Evolutionary conservation across 2,797 vertebrate genomes (phyloP).

Genomic region (Chelonia mydas): DNA sequence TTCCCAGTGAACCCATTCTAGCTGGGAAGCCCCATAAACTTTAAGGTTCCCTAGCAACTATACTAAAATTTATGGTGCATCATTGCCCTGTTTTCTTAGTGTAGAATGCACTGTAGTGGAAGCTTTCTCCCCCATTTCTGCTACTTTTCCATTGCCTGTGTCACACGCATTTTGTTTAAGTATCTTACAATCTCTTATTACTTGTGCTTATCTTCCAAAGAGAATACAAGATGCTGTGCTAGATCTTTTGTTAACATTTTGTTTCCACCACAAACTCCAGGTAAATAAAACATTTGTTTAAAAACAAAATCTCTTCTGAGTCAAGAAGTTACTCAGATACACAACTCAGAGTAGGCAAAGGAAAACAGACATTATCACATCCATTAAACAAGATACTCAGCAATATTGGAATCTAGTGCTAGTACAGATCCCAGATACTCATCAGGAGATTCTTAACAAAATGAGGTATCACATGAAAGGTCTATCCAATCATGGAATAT

Average conservation of each 20-base stretch:
- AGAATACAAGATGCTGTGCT: neutral
- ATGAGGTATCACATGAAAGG: neutral
- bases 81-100: neutral
- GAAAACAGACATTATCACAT: neutral
- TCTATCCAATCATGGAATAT: neutral
- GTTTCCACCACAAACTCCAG: neutral
- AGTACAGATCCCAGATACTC: neutral
- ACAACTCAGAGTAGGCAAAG: neutral
- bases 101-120: neutral
- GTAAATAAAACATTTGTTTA: neutral
- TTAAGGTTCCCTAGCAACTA: neutral
- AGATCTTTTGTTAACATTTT: neutral
- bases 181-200: neutral
- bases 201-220: neutral
- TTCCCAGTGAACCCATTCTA: neutral
- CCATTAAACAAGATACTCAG: neutral
- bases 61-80: neutral
- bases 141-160: neutral
- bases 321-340: neutral
- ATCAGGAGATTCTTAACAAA: neutral
- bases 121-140: neutral
- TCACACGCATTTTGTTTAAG: neutral
- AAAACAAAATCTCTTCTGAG: neutral
- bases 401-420: neutral
- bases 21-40: neutral